phyloP scores from a whole-genome alignment of 2,113 vertebrate species.

The Bagarius yarrelli region DNA sequence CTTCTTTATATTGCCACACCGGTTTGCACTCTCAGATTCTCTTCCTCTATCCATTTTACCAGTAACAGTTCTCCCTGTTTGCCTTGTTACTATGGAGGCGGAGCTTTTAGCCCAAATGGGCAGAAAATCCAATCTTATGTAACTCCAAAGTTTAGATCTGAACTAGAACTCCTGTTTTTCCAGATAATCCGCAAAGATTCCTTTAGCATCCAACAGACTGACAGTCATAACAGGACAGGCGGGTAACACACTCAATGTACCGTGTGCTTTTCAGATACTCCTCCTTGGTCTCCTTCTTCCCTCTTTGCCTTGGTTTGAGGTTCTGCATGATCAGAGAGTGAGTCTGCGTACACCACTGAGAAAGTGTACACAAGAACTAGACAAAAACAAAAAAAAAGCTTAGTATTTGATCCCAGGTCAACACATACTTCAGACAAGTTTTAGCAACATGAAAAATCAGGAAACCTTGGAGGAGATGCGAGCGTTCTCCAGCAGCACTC shows the following conservation, averaged over 20 bases:
- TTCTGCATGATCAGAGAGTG: slow-evolving; percentile 98
- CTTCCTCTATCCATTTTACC: no score
- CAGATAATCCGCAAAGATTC: no score
- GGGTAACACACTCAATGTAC: no score
- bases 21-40: no score
- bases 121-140: not conserved
- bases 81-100: no score
- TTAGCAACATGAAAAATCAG: not conserved
- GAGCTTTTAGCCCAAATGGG: no score
- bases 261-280: slow-evolving; percentile 97
- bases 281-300: slow-evolving; percentile 97
- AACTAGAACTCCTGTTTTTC: no score
- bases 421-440: not conserved
- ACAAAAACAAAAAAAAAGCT: not conserved
- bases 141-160: not conserved
- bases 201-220: not conserved
- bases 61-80: no score
- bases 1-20: no score
- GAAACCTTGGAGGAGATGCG: slow-evolving; percentile 92
- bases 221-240: not conserved
- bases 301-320: slow-evolving; percentile 92
- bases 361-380: slow-evolving; percentile 90
- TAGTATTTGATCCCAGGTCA: not conserved
- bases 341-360: slow-evolving; percentile 98
- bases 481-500: slow-evolving; percentile 93